phyloP scores from a whole-genome alignment of 1,140 invertebrate genomes.

The Euborellia annulipes region DNA sequence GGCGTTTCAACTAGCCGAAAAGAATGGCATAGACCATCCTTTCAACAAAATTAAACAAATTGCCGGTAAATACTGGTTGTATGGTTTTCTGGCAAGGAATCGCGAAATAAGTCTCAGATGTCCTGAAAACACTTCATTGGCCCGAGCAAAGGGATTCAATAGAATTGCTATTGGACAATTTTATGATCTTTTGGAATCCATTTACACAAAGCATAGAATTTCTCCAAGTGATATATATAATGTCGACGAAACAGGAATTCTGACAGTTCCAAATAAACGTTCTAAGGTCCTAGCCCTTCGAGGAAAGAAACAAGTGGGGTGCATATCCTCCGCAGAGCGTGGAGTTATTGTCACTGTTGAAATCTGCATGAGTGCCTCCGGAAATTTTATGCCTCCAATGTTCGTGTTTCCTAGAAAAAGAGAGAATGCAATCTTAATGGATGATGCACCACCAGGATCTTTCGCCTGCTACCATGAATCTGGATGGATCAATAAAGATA shows the following conservation, averaged over 20 bases:
- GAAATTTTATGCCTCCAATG: constrained; percentile 20
- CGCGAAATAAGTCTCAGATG: neutral
- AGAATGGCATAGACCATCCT: too few relatives aligned
- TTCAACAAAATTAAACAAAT: too few relatives aligned
- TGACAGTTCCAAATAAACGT: constrained; percentile 16
- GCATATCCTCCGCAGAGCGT: constrained; percentile 15
- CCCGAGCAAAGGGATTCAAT: constrained; percentile 16
- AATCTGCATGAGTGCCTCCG: constrained; percentile 17
- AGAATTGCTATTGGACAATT: constrained; percentile 12
- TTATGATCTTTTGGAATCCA: constrained; percentile 11
- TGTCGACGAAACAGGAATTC: constrained; percentile 25
- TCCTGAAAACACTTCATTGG: constrained; percentile 10
- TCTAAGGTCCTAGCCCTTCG: constrained; percentile 10
- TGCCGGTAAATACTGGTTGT: too few relatives aligned
- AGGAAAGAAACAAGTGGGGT: constrained; percentile 18
- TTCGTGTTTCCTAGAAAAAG: constrained; percentile 23
- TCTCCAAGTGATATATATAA: constrained; percentile 21
- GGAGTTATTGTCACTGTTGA: constrained; percentile 17
- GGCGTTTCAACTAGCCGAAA: too few relatives aligned
- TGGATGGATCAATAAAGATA: constrained; percentile 13
- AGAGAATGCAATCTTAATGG: constrained; percentile 6
- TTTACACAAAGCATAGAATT: constrained; percentile 9
- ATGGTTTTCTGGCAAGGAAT: too few relatives aligned
- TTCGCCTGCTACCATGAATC: constrained; percentile 4
- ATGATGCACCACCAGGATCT: constrained; percentile 10